Evolutionary conservation across 2,888 invertebrate genomes (phyloP).

Genomic region (Idaea straminata): DNA sequence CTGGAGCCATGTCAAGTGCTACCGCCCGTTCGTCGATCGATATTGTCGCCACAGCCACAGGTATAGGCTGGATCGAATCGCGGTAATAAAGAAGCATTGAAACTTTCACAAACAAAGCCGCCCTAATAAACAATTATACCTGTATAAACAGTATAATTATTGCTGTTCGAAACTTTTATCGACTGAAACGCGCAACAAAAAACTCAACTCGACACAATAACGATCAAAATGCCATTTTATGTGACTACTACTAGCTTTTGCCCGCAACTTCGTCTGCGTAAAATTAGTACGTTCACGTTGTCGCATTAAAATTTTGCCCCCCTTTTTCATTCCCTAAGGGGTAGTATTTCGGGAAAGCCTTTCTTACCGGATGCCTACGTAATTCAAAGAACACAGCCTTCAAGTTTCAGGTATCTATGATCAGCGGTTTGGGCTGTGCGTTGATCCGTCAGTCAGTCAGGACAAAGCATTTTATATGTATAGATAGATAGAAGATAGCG

Average conservation of each 20-base stretch:
- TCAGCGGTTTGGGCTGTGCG: not conserved
- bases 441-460: too few species aligned
- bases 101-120: conserved; percentile 59
- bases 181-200: conserved; percentile 38
- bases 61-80: conserved; percentile 54
- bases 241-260: not conserved
- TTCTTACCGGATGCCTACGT: too few species aligned
- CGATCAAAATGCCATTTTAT: conserved; percentile 9
- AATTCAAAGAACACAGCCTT: too few species aligned
- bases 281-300: too few species aligned
- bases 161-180: conserved; percentile 58
- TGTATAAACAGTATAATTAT: conserved; percentile 65
- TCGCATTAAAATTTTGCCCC: too few species aligned
- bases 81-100: conserved; percentile 52
- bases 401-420: too few species aligned
- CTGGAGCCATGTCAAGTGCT: conserved; percentile 28
- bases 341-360: too few species aligned
- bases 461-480: too few species aligned
- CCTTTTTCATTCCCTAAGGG: too few species aligned
- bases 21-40: conserved; percentile 10
- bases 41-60: conserved; percentile 4
- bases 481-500: too few species aligned
- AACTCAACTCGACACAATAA: conserved; percentile 7
- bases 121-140: conserved; percentile 70
- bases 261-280: too few species aligned